Percentiles rank a stretch among this genome's conserved stretches.
Evolutionary conservation across 2,113 vertebrate genomes (phyloP).

Genomic region (Gymnocephalus cernua): DNA sequence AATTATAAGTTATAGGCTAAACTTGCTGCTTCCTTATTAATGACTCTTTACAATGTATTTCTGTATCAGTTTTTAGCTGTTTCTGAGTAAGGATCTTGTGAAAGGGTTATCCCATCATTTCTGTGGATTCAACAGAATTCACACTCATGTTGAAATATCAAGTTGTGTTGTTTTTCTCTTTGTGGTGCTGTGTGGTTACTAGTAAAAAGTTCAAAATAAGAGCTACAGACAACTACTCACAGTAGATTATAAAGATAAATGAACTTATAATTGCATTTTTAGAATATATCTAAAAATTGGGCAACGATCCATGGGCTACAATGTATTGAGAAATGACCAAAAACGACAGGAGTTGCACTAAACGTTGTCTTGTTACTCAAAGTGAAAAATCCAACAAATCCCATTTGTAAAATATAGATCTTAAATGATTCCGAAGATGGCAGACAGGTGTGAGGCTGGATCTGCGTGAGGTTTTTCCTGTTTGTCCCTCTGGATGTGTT

Average conservation of each 20-base stretch:
- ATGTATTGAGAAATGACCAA: no score
- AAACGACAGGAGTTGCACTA: no score
- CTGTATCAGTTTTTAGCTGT: no score
- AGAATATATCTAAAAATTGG: no score
- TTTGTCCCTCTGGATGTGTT: neutral
- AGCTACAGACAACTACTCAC: neutral
- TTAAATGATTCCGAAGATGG: neutral
- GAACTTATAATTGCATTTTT: neutral
- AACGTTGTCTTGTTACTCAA: no score
- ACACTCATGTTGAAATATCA: neutral
- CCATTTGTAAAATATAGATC: no score
- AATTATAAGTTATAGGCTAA: no score
- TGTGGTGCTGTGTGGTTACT: neutral
- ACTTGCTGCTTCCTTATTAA: no score
- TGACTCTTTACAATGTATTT: no score
- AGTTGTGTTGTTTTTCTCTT: neutral
- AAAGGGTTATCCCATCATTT: neutral
- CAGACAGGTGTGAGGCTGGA: neutral
- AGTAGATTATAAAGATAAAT: neutral
- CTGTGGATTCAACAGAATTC: neutral
- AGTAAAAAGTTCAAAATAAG: neutral
- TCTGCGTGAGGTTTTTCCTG: neutral
- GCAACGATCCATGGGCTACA: no score
- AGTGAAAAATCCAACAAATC: no score
- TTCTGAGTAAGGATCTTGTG: no score